Base-by-base conservation (phyloP, 2,113 vertebrate genomes). In the Ursus arctos region DNA sequence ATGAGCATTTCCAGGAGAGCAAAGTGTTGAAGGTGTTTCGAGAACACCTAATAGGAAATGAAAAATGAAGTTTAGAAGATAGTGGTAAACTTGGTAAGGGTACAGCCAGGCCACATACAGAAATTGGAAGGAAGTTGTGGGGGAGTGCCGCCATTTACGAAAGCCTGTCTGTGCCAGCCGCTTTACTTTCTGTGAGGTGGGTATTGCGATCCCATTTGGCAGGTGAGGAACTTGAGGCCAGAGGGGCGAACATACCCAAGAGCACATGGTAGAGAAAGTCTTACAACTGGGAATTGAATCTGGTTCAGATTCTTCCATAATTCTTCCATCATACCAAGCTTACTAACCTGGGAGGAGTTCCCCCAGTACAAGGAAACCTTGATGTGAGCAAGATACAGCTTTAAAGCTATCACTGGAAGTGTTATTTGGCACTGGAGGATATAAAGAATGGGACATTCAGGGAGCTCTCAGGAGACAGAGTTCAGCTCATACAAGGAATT, bases 191-290 rank as follows among this genome's bases (percentile, higher is more conserved):
- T 71, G 15, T 55, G 55, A 49, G 51, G 71, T 59, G 31, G 19
- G 13, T 80, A 15, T 71, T 92, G 0, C 69, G 49, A 11, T 51
- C 15, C 71, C 36, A 31, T 49, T 57, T 91, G 43, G 74, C 40
- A 93, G 83, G 72, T 55, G 43, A 85, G 22, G 71, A 94, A 74
- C 71, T 86, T 55, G 71, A 92, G 49, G 82, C 33, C 72, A 51
- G 22, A 69, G 21, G 72, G 36, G 21, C 51, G 43, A 81, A 6
- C 1, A 82, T 40, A 57, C 16, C 40, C n/a, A 79, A 77, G 80
- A 86, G 7, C 7, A 51, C 2, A 63, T 12, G 7, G 21, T n/a
- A 85, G 80, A 76, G 67, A 65, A 69, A 33, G 26, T 33, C 7
- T 40, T 81, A 94, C 89, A 92, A 91, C n/a, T 33, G 47, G 43